Base-by-base conservation (phyloP, 2,113 vertebrate genomes). In the Hiodon alosoides region DNA sequence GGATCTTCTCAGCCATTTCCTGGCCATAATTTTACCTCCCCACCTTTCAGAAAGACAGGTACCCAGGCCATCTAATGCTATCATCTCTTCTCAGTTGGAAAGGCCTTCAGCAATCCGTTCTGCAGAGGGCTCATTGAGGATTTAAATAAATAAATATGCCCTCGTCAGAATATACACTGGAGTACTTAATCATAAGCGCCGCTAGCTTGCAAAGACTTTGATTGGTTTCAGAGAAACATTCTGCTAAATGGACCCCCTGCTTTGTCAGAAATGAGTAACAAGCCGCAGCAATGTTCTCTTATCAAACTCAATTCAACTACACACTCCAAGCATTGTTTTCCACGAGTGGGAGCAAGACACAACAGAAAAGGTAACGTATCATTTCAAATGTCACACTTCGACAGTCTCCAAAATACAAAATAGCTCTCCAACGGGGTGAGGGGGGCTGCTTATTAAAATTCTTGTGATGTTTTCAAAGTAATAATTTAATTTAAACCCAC, bases 181-280 rank as follows among this genome's bases (percentile, higher is more conserved):
- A 71, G 55, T 13, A 54, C 46, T 47, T 48, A 10, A 8, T 58
- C 1, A 7, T 17, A 71, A 46, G 14, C 53, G 57, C 53, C n/a
- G 55, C 69, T 31, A 59, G 69, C 51, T 59, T 57, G 13, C 4
- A 31, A 46, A 46, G 31, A 66, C 64, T 66, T 6, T 14, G 59
- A 61, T 61, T 66, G 47, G 58, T 55, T 59, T 71, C 69, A 71
- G 69, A 71, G 69, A 58, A 58, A 58, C 55, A 46, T 59, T 47
- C 31, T 59, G 70, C 54, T 71, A 71, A 60, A 58, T 71, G 70
- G 70, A 60, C 57, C 57, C 69, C 55, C 55, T 71, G 55, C 70
- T 71, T 54, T 4, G 54, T 2, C 0, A 48, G 11, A 14, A 52
- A 71, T 48, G 13, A 71, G 31, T 17, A 57, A 16, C 16, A 64